These are phyloP conservation scores for Acrocyrtus sp. DNA, from an alignment of 2,888 invertebrate genomes.

Conservation along the genomic window DNA sequence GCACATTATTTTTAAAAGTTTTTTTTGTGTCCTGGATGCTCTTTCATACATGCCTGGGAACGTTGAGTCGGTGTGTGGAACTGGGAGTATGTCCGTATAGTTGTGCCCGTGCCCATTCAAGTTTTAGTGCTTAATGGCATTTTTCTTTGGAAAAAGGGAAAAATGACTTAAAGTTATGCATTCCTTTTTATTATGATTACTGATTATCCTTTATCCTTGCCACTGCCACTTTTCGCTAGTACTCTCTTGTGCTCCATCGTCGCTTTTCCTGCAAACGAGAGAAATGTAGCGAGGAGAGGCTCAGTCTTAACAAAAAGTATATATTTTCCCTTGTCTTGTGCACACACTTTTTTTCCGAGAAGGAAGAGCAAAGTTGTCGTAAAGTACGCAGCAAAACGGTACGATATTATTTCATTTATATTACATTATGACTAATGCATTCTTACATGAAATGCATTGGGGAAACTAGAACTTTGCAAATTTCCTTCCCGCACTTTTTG, in stretches of 20 bases:
- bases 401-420: constrained; percentile 7
- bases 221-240: not conserved
- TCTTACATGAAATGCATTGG: constrained; percentile 13
- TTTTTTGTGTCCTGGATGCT: not conserved
- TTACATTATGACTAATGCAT: constrained; percentile 4
- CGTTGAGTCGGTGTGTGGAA: no score
- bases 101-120: not conserved
- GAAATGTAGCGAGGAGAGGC: no score
- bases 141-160: not conserved
- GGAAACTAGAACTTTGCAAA: not conserved
- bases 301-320: no score
- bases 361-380: not conserved
- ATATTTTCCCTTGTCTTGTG: no score
- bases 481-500: not conserved
- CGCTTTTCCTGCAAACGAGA: not conserved
- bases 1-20: constrained; percentile 1
- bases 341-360: no score
- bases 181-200: not conserved
- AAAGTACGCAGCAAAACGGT: not conserved
- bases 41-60: no score
- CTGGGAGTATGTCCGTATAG: no score
- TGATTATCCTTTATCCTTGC: not conserved
- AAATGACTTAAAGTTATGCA: not conserved
- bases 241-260: not conserved
- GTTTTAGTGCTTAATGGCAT: not conserved